phyloP scores from a whole-genome alignment of 2,113 vertebrate genomes.

The Chamaea fasciata region DNA sequence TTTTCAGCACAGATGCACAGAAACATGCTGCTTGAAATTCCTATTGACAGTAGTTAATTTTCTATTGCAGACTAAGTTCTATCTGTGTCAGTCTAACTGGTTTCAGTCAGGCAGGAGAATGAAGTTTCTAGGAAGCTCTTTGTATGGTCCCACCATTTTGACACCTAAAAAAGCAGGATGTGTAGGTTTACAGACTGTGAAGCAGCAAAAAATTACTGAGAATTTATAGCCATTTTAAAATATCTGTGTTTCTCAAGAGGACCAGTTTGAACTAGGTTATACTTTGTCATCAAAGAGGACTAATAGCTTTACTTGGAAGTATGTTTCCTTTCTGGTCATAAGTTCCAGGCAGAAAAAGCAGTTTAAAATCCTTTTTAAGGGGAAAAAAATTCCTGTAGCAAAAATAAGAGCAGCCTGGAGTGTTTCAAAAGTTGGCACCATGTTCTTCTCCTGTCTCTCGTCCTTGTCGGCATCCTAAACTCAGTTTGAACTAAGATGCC shows the following conservation, averaged over 20 bases:
- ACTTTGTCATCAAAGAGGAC: neutral
- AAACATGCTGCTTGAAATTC: neutral
- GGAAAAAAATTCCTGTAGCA: neutral
- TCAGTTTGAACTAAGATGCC: neutral
- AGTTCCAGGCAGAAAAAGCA: neutral
- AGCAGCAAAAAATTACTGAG: neutral
- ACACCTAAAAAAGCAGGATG: neutral
- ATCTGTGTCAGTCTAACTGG: neutral
- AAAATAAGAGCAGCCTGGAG: neutral
- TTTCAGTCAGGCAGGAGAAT: neutral
- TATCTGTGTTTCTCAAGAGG: neutral
- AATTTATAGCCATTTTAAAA: neutral
- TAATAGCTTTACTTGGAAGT: neutral
- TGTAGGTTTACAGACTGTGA: neutral
- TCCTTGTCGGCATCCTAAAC: neutral
- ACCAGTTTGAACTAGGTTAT: neutral
- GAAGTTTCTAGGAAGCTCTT: neutral
- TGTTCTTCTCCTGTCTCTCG: neutral
- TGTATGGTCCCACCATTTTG: neutral
- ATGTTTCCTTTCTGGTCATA: neutral
- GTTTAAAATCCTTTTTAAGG: neutral
- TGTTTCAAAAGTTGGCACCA: neutral
- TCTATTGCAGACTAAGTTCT: neutral
- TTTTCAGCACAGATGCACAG: neutral
- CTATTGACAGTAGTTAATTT: neutral